Conservation (phyloP, 2,888 invertebrate species). For the Tetranychus piercei region DNA sequence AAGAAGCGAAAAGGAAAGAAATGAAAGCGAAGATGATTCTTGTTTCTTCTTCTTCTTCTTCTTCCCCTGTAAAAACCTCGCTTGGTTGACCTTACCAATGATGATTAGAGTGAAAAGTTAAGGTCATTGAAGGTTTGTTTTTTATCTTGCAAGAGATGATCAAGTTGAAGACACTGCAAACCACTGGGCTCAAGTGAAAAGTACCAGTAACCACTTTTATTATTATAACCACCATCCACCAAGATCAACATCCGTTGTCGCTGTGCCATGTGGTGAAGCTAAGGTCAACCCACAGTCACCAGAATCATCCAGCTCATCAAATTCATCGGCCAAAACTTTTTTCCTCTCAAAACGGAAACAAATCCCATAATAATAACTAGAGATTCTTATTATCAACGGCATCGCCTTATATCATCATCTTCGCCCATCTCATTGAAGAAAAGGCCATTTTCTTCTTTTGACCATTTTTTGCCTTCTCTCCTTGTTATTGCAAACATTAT, state of each 20-base stretch:
- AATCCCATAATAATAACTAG: background rate
- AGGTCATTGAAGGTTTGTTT: background rate
- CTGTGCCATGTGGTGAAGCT: background rate
- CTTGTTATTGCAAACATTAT: background rate
- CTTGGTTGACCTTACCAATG: background rate
- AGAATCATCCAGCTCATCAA: background rate
- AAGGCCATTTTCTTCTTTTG: background rate
- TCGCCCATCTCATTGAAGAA: background rate
- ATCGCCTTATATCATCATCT: background rate
- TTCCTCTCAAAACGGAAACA: background rate
- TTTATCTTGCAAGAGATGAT: background rate
- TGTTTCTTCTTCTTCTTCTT: background rate
- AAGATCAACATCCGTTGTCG: background rate
- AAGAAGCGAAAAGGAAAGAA: background rate
- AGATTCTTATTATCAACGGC: background rate
- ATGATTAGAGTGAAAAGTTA: background rate
- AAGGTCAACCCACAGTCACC: background rate
- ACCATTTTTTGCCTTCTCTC: background rate
- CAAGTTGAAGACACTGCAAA: background rate
- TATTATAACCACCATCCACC: background rate
- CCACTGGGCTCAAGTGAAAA: background rate
- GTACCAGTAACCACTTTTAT: background rate
- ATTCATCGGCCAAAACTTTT: background rate
- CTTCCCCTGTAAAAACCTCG: background rate
- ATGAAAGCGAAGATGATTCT: background rate